A percentile compares a stretch with the other conserved stretches of the same genome.
Conservation (phyloP, 2,888 invertebrate species). For the Epistrophe eligans region DNA sequence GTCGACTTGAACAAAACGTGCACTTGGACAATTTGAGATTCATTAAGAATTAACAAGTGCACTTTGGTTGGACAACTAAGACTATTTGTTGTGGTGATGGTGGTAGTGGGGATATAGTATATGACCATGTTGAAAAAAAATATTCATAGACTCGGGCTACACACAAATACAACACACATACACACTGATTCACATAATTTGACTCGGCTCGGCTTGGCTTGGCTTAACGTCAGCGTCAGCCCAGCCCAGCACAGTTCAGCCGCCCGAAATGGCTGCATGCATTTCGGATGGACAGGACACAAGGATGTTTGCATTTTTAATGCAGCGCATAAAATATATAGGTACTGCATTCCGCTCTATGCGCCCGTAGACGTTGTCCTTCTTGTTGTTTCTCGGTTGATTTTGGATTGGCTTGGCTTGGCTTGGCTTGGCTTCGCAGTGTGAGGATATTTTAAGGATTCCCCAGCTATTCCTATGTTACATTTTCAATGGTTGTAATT, state of each 20-base stretch:
- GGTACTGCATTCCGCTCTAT: conserved; percentile 33
- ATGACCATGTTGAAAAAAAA: conserved; percentile 64
- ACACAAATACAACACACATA: conserved; percentile 2
- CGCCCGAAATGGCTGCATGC: conserved; percentile 57
- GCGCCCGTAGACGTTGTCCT: conserved; percentile 14
- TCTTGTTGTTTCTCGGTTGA: conserved; percentile 30
- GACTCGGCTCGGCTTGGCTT: neutral
- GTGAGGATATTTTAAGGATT: conserved; percentile 42
- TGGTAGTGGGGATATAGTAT: conserved; percentile 33
- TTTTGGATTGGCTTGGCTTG: conserved; percentile 30
- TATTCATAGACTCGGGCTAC: conserved; percentile 77
- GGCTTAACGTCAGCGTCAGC: neutral
- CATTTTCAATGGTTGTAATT: conserved; percentile 50
- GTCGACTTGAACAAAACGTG: conserved; percentile 34
- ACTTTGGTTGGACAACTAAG: conserved; percentile 67
- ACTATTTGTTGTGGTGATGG: conserved; percentile 29
- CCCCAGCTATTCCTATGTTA: conserved; percentile 34
- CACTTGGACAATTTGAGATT: conserved; percentile 67
- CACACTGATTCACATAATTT: neutral
- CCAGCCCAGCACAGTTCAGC: conserved; percentile 18
- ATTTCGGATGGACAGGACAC: conserved; percentile 63
- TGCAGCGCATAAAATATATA: conserved; percentile 63
- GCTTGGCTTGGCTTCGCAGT: conserved; percentile 16
- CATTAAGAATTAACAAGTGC: conserved; percentile 73
- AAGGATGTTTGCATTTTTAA: conserved; percentile 71